Percentiles rank a stretch among this genome's conserved stretches.
These are phyloP conservation scores for Xenotilapia longispinis DNA, from an alignment of 2,113 vertebrate species.

Conservation along the genomic window DNA sequence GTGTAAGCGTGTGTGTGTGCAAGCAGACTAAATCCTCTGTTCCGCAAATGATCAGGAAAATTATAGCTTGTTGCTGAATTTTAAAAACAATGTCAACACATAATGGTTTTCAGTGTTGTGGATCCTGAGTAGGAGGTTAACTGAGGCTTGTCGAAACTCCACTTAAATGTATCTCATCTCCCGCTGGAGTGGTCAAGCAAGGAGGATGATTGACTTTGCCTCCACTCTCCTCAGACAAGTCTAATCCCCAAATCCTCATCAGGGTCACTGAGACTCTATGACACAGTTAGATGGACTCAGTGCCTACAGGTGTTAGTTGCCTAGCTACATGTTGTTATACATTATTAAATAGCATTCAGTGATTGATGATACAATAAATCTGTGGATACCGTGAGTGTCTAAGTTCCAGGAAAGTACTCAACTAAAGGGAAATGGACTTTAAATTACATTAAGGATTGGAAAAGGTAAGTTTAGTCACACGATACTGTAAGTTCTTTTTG, in stretches of 20 bases:
- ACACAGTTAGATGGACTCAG: constrained; percentile 14
- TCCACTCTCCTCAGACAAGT: constrained; percentile 29
- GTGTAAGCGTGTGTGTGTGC: neutral
- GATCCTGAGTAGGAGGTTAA: neutral
- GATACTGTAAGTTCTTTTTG: neutral
- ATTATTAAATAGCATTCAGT: neutral
- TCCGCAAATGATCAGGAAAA: constrained; percentile 4
- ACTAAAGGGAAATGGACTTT: constrained; percentile 20
- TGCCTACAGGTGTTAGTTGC: neutral
- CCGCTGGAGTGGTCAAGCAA: neutral
- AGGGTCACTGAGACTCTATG: constrained; percentile 48
- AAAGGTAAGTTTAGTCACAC: constrained; percentile 33
- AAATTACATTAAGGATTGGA: neutral
- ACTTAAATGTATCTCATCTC: neutral
- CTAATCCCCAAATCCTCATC: constrained; percentile 70
- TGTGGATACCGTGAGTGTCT: neutral
- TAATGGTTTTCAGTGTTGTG: neutral
- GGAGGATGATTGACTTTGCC: constrained; percentile 10
- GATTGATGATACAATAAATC: neutral
- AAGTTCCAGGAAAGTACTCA: neutral
- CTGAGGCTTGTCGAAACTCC: neutral
- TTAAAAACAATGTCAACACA: neutral
- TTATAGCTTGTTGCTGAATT: neutral
- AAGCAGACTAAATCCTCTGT: constrained; percentile 5
- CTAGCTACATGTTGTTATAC: neutral